Percentiles rank a stretch among this genome's conserved stretches.
phyloP scores from a whole-genome alignment of 2,888 invertebrate genomes.

The Drosophila histrio region DNA sequence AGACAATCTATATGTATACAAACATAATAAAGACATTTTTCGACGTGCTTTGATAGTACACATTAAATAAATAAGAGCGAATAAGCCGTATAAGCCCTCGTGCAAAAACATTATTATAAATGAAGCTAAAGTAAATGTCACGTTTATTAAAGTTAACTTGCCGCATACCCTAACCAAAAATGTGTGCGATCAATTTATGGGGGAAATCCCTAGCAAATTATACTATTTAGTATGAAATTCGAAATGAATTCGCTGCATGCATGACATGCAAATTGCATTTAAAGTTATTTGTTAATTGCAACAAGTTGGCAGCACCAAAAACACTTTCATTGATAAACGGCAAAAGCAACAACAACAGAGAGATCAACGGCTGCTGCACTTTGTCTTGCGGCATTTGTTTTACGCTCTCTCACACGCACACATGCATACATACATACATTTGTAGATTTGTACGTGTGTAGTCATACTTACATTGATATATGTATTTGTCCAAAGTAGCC shows the following conservation, averaged over 20 bases:
- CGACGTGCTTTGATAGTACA: slow-evolving; percentile 60
- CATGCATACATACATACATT: slow-evolving; percentile 43
- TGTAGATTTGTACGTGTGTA: slow-evolving; percentile 29
- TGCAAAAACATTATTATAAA: slow-evolving; percentile 31
- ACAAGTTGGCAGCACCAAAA: slow-evolving; percentile 45
- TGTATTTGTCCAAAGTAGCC: slow-evolving; percentile 35
- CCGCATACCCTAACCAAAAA: slow-evolving; percentile 2
- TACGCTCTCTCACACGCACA: slow-evolving; percentile 24
- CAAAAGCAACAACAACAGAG: slow-evolving; percentile 9
- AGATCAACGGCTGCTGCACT: slow-evolving; percentile 56
- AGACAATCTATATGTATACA: neutral
- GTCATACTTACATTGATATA: slow-evolving; percentile 42
- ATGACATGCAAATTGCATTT: slow-evolving; percentile 7
- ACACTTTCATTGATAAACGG: slow-evolving; percentile 60
- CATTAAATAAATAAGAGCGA: slow-evolving; percentile 30
- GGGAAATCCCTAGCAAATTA: neutral
- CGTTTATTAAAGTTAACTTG: slow-evolving; percentile 8
- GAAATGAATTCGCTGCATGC: too few species aligned
- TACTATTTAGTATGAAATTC: too few species aligned
- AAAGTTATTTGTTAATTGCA: slow-evolving; percentile 16
- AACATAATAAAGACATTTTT: slow-evolving; percentile 49
- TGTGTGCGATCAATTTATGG: neutral
- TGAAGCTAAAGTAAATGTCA: slow-evolving; percentile 24
- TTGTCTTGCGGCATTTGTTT: slow-evolving; percentile 56
- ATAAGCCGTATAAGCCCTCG: slow-evolving; percentile 27